phyloP scores from a whole-genome alignment of 2,888 invertebrate species.

The Gerosis bhagava region DNA sequence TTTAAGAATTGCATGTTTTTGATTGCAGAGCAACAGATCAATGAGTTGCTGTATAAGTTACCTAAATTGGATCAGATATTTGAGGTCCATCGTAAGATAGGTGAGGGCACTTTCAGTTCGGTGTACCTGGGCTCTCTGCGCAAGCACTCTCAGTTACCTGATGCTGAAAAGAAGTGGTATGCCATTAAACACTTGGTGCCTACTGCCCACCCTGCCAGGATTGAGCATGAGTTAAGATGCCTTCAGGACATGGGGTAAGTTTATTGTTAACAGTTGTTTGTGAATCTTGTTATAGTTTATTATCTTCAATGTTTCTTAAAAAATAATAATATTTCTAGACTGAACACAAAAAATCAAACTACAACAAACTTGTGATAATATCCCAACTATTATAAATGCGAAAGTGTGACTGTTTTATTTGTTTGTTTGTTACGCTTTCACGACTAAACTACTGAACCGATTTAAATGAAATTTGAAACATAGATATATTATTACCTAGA shows the following conservation, averaged over 20 bases:
- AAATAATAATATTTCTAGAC: no score
- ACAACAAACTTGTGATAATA: no score
- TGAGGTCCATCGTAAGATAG: conserved; percentile 87
- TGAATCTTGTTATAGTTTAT: no score
- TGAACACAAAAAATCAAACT: no score
- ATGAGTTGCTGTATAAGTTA: conserved; percentile 70
- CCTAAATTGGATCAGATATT: conserved; percentile 85
- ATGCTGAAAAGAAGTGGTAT: conserved; percentile 81
- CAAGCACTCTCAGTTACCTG: conserved; percentile 57
- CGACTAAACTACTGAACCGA: no score
- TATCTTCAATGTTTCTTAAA: no score
- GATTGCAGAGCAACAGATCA: conserved; percentile 62
- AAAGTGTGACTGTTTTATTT: no score
- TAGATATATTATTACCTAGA: no score
- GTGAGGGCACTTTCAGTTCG: conserved; percentile 94
- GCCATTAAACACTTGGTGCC: conserved; percentile 95
- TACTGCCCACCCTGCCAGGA: conserved; percentile 91
- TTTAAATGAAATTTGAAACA: no score
- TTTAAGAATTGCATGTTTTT: neutral
- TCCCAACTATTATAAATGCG: no score
- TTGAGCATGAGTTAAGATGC: conserved; percentile 91
- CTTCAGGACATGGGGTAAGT: conserved; percentile 88
- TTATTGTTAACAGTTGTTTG: no score
- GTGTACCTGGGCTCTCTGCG: conserved; percentile 90
- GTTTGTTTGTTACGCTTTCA: no score